These are phyloP conservation scores for Diplodus sargus DNA, from an alignment of 2,797 vertebrate species.

Conservation along the genomic window DNA sequence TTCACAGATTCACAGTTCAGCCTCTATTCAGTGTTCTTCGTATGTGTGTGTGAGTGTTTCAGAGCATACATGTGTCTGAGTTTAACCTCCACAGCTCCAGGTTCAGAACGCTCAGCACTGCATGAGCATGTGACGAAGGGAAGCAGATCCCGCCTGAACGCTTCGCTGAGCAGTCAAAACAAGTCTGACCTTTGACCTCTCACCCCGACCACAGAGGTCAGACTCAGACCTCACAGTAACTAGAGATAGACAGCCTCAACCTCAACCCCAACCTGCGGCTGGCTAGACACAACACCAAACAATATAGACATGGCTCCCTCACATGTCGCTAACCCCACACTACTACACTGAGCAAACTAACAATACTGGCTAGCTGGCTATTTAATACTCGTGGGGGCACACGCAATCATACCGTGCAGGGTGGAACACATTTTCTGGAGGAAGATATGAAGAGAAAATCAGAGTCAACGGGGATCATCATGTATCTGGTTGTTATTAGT, in stretches of 20 bases:
- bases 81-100: conserved; percentile 59
- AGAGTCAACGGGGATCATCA: background rate
- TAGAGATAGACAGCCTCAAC: conserved; percentile 72
- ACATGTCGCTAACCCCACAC: conserved; percentile 37
- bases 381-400: conserved; percentile 1
- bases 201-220: conserved; percentile 67
- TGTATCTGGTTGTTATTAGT: conserved; percentile 28
- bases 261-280: conserved; percentile 66
- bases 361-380: conserved; percentile 20
- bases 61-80: conserved; percentile 39
- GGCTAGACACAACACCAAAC: conserved; percentile 80
- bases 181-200: conserved; percentile 69
- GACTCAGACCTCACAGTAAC: conserved; percentile 75
- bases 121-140: conserved; percentile 60
- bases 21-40: background rate
- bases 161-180: conserved; percentile 79
- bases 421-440: background rate
- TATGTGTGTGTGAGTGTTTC: conserved; percentile 18
- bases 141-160: conserved; percentile 64
- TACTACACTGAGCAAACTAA: conserved; percentile 14
- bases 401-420: no score
- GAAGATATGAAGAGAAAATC: background rate
- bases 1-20: conserved; percentile 5
- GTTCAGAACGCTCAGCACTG: conserved; percentile 51
- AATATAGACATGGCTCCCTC: conserved; percentile 50